Evolutionary conservation across 2,888 invertebrate genomes (phyloP).

Genomic region (Diloba caeruleocephala): DNA sequence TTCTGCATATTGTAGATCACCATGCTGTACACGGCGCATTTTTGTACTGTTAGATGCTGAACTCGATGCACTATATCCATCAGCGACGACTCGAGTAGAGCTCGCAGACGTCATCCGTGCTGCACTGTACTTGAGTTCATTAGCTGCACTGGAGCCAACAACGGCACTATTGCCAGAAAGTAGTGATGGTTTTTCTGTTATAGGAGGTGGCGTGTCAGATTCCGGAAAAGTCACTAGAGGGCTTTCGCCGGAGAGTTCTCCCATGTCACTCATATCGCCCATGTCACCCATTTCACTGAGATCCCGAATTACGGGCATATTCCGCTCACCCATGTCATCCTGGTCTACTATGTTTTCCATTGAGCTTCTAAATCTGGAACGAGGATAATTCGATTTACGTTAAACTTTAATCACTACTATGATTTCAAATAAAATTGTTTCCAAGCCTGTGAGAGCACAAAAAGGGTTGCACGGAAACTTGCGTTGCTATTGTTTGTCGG

Average conservation of each 20-base stretch:
- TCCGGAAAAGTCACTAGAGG: constrained; percentile 95
- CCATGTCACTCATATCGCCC: constrained; percentile 86
- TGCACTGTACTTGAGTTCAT: constrained; percentile 95
- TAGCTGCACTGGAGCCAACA: constrained; percentile 84
- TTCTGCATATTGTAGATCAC: constrained; percentile 95
- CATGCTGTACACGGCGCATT: constrained; percentile 91
- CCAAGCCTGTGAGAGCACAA: constrained; percentile 26
- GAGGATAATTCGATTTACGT: constrained; percentile 7
- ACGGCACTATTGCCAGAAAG: constrained; percentile 80
- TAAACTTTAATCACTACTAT: constrained; percentile 6
- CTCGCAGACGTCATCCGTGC: constrained; percentile 94
- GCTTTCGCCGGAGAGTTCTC: constrained; percentile 85
- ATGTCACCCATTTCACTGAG: constrained; percentile 84
- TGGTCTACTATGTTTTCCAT: constrained; percentile 94
- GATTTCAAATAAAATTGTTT: constrained; percentile 11
- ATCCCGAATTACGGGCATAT: constrained; percentile 84
- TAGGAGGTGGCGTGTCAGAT: constrained; percentile 92
- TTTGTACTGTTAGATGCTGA: constrained; percentile 84
- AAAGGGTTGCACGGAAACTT: constrained; percentile 68
- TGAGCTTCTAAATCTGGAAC: constrained; percentile 91
- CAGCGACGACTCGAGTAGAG: constrained; percentile 93
- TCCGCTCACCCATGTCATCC: constrained; percentile 83
- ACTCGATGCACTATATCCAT: constrained; percentile 93
- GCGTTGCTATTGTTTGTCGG: constrained; percentile 85
- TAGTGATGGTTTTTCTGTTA: constrained; percentile 81